Conservation (phyloP, 2,888 invertebrate genomes). For the Erebia aethiops region DNA sequence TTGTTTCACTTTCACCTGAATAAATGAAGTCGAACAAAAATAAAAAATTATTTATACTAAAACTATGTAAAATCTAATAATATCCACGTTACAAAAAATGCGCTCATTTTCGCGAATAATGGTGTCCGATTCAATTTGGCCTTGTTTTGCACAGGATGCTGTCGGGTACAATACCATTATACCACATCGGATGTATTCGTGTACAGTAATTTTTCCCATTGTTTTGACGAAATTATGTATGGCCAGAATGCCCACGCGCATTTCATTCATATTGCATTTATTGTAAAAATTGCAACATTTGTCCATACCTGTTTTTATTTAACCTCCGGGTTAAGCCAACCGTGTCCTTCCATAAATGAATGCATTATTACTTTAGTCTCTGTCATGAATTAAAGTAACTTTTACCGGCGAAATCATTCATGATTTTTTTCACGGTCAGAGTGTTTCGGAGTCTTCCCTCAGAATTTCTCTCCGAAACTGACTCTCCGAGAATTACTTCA, state of each 20-base stretch:
- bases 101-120: constrained; percentile 32
- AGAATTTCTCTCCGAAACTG: no score
- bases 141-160: constrained; percentile 41
- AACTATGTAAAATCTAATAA: constrained; percentile 4
- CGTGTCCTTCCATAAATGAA: constrained; percentile 6
- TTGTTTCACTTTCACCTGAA: constrained; percentile 1
- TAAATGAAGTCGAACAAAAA: not conserved
- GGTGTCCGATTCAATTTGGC: constrained; percentile 37
- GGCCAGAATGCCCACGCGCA: not conserved
- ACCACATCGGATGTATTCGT: constrained; percentile 38
- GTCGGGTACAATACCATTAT: constrained; percentile 38
- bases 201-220: constrained; percentile 34
- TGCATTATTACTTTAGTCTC: not conserved
- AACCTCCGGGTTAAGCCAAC: constrained; percentile 21
- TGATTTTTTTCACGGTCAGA: not conserved
- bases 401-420: not conserved
- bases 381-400: not conserved
- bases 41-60: not conserved
- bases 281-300: constrained; percentile 31
- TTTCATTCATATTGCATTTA: constrained; percentile 16
- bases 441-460: no score
- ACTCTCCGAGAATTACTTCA: not conserved
- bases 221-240: constrained; percentile 30
- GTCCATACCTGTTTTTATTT: not conserved
- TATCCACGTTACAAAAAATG: constrained; percentile 23